Base-by-base conservation (phyloP, 1,140 invertebrate genomes). In the Tenebrio molitor region DNA sequence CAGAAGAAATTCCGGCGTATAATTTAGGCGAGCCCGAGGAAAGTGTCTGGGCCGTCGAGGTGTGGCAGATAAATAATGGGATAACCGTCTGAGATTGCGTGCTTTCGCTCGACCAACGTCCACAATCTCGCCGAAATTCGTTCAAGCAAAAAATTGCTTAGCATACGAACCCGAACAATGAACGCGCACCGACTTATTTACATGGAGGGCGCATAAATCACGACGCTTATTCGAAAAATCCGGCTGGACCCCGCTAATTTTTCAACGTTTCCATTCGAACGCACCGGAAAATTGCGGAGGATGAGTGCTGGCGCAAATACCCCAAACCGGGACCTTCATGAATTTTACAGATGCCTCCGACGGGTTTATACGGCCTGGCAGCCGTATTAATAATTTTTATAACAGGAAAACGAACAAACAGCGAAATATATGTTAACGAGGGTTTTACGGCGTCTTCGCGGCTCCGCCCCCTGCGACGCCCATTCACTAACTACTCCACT, bases 21-120 rank as follows among this genome's bases (percentile, higher is more conserved):
- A 50, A 50, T 50, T 50, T 16, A 16, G 21, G 46, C 46, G 12
- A 21, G 12, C 21, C n/a, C 41, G 4, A 6, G 12, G n/a, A 44
- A 14, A 44, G 5, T 6, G 4, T 44, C 41, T 17, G 6, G n/a
- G 2, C 15, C 42, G 66, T 23, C 44, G 66, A 69, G 66, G 66
- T 69, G 33, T 71, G 69, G 69, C 62, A 71, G 69, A 71, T 71
- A 71, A 71, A 71, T 71, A 71, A 71, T 58, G 69, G 69, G 50
- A 58, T 71, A 64, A 34, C 53, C 39, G 58, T 71, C 53, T 71
- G 69, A 71, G 69, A 71, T 71, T 71, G 69, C 53, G 69, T 62
- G 58, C 62, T 71, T 71, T 58, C 69, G 69, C 69, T 71, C 42
- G 69, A 46, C 69, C 69, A 71, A 39, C 62, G 69, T 71, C 69